A percentile compares a stretch with the other conserved stretches of the same genome.
These are phyloP conservation scores for Chymomyza procnemis DNA, from an alignment of 2,888 invertebrate genomes.

Conservation along the genomic window DNA sequence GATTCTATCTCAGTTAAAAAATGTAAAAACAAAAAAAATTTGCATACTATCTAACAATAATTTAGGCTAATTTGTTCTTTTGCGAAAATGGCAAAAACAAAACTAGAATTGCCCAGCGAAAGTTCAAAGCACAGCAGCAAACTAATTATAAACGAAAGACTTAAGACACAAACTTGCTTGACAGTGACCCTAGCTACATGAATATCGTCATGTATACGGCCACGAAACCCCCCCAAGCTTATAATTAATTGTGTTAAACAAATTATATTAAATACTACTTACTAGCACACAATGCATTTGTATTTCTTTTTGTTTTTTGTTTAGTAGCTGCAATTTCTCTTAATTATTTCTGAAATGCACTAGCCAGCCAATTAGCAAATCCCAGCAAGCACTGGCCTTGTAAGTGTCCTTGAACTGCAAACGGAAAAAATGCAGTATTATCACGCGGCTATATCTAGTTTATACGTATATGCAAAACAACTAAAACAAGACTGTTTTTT, in stretches of 20 bases:
- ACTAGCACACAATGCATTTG: constrained; percentile 58
- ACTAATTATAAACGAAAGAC: constrained; percentile 54
- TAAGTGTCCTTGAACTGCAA: constrained; percentile 61
- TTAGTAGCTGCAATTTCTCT: not conserved
- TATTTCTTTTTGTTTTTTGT: constrained; percentile 2
- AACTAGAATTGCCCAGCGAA: constrained; percentile 53
- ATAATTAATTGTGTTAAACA: not conserved
- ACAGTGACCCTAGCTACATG: constrained; percentile 24
- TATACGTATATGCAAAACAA: not conserved
- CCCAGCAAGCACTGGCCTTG: not conserved
- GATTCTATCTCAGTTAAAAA: not conserved
- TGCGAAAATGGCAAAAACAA: constrained; percentile 26
- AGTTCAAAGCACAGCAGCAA: constrained; percentile 41
- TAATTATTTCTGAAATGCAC: constrained; percentile 2
- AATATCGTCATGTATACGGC: constrained; percentile 42
- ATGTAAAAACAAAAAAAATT: constrained; percentile 28
- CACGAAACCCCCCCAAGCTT: constrained; percentile 11
- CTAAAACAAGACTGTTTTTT: constrained; percentile 10
- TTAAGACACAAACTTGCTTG: constrained; percentile 56
- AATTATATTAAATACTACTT: constrained; percentile 47
- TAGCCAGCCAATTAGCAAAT: not conserved
- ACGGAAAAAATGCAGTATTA: constrained; percentile 48
- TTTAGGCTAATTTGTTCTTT: constrained; percentile 22
- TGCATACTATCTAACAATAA: constrained; percentile 46
- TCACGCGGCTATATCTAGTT: constrained; percentile 22